Evolutionary conservation across 2,113 vertebrate species (phyloP).

Genomic region (Pungitius pungitius): DNA sequence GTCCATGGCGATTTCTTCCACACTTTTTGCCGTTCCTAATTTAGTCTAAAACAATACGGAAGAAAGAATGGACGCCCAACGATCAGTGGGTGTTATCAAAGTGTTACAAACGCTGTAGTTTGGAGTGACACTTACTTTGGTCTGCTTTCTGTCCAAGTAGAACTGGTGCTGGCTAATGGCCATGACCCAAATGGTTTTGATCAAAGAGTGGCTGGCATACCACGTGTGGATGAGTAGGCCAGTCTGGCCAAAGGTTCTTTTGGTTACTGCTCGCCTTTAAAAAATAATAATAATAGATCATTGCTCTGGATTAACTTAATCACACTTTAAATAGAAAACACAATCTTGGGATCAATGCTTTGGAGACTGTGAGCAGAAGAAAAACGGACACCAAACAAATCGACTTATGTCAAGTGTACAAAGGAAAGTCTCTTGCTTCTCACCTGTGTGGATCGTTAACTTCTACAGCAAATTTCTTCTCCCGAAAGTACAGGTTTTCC

Average conservation of each 20-base stretch:
- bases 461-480: constrained; percentile 99
- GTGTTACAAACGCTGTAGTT: background rate
- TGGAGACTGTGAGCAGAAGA: background rate
- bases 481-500: constrained; percentile 97
- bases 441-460: constrained; percentile 97
- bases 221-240: constrained; percentile 96
- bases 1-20: constrained; percentile 93
- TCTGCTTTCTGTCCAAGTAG: constrained; percentile 98
- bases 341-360: background rate
- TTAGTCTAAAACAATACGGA: constrained; percentile 83
- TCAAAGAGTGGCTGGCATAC: constrained; percentile 96
- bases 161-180: constrained; percentile 99
- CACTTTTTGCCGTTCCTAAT: constrained; percentile 88
- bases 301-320: background rate
- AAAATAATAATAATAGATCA: constrained; percentile 4
- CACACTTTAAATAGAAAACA: background rate
- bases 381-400: background rate
- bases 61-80: background rate
- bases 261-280: constrained; percentile 90
- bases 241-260: constrained; percentile 95
- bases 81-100: background rate
- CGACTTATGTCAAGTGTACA: no score
- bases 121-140: constrained; percentile 87
- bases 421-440: constrained; percentile 49
- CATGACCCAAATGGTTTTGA: constrained; percentile 99